A percentile compares a stretch with the other conserved stretches of the same genome.
phyloP scores from a whole-genome alignment of 2,888 invertebrate species.

The Hyppa rectilinea region DNA sequence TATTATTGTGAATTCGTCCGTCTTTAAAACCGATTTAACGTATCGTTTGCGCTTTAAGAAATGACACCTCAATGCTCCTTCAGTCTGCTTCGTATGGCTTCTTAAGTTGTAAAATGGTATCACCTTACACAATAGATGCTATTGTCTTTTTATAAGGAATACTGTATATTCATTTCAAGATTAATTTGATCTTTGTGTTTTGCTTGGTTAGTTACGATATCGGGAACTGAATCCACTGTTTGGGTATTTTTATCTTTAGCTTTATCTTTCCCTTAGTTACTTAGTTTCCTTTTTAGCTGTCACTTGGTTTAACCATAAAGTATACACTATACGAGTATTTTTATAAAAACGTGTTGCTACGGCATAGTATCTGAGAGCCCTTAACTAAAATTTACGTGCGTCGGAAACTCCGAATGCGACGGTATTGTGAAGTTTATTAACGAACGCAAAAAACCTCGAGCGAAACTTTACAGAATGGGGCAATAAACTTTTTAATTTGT shows the following conservation, averaged over 20 bases:
- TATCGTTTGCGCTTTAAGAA: conserved; percentile 82
- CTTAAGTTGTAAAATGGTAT: conserved; percentile 89
- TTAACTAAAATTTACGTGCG: conserved; percentile 49
- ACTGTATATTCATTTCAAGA: conserved; percentile 75
- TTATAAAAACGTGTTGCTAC: conserved; percentile 34
- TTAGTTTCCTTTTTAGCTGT: conserved; percentile 23
- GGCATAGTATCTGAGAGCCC: conserved; percentile 21
- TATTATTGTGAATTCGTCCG: conserved; percentile 70
- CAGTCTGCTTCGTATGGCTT: conserved; percentile 85
- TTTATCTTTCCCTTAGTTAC: conserved; percentile 1
- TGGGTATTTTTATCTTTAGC: conserved; percentile 1
- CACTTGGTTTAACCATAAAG: conserved; percentile 48
- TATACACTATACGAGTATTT: conserved; percentile 40
- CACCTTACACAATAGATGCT: conserved; percentile 87
- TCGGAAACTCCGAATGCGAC: conserved; percentile 45
- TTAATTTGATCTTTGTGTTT: conserved; percentile 71
- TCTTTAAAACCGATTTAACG: conserved; percentile 73
- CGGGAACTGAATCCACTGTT: conserved; percentile 12
- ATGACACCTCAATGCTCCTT: conserved; percentile 85
- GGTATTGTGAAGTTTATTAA: conserved; percentile 57
- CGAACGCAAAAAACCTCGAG: conserved; percentile 52
- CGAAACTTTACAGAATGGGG: conserved; percentile 67
- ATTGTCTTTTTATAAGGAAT: conserved; percentile 83
- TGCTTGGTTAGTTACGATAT: conserved; percentile 54
- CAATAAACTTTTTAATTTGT: conserved; percentile 82